These are phyloP conservation scores for Neosalanx taihuensis DNA, from an alignment of 2,797 vertebrate species.

Conservation along the genomic window DNA sequence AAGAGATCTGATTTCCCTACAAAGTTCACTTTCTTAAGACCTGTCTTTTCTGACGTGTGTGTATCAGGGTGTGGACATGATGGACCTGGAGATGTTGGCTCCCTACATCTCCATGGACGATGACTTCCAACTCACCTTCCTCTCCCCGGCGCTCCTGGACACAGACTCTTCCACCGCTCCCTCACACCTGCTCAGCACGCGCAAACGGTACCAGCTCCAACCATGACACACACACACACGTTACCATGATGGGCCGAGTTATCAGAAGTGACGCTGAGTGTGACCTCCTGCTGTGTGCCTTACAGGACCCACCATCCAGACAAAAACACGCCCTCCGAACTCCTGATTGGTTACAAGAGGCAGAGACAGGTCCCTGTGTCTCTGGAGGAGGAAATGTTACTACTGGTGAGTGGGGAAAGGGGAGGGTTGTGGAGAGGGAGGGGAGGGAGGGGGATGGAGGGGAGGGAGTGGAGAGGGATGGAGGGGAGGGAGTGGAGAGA, in stretches of 20 bases:
- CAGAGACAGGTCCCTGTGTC: constrained; percentile 44
- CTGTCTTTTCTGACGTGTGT: neutral
- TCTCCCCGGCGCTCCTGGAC: neutral
- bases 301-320: constrained; percentile 52
- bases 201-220: constrained; percentile 21
- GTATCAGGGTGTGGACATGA: constrained; percentile 56
- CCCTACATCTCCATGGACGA: constrained; percentile 93
- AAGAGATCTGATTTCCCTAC: no score
- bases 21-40: neutral
- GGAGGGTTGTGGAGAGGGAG: neutral
- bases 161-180: neutral
- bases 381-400: constrained; percentile 61
- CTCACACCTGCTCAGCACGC: neutral
- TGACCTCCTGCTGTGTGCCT: neutral
- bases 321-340: constrained; percentile 40
- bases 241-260: neutral
- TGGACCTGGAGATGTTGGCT: constrained; percentile 85
- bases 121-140: constrained; percentile 84
- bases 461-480: neutral
- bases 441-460: neutral
- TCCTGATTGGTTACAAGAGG: constrained; percentile 59
- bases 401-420: constrained; percentile 57
- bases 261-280: neutral
- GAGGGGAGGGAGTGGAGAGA: neutral
- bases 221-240: no score